Conservation (phyloP, 2,113 vertebrate genomes). For the Poeciliopsis retropinna region DNA sequence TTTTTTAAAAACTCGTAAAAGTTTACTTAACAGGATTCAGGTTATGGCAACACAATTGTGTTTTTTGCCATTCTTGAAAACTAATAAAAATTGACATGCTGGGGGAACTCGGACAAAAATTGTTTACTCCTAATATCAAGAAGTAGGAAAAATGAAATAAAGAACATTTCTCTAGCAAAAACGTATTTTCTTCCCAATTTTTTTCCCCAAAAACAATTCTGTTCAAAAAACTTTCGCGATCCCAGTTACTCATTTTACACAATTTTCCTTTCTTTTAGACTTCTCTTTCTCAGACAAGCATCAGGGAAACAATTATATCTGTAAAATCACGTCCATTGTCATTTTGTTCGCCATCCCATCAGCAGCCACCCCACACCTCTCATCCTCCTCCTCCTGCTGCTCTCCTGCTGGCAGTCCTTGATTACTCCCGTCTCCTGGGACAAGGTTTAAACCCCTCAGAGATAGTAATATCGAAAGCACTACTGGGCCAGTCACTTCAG, state of each 20-base stretch:
- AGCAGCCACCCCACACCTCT: slow-evolving; percentile 43
- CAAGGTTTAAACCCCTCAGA: slow-evolving; percentile 73
- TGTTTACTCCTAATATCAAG: neutral
- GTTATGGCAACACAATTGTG: too few relatives aligned
- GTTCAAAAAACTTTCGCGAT: too few relatives aligned
- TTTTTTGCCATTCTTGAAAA: neutral
- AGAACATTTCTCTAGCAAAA: neutral
- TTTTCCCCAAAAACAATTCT: neutral
- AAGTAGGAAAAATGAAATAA: neutral
- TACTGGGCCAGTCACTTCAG: slow-evolving; percentile 80
- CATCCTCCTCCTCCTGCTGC: slow-evolving; percentile 23
- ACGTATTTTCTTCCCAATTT: neutral
- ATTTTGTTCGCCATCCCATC: slow-evolving; percentile 47
- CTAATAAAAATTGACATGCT: neutral
- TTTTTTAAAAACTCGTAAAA: neutral
- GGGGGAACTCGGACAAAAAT: too few relatives aligned
- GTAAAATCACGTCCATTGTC: slow-evolving; percentile 47
- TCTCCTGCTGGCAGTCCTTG: slow-evolving; percentile 70
- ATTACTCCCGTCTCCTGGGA: slow-evolving; percentile 73
- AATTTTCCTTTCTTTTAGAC: too few relatives aligned
- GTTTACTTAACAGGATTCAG: neutral
- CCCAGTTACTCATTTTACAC: too few relatives aligned
- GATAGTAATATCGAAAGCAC: slow-evolving; percentile 75
- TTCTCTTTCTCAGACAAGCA: neutral
- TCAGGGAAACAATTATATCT: neutral